These are phyloP conservation scores for Phoeniculus purpureus DNA, from an alignment of 2,797 vertebrate species.

Conservation along the genomic window DNA sequence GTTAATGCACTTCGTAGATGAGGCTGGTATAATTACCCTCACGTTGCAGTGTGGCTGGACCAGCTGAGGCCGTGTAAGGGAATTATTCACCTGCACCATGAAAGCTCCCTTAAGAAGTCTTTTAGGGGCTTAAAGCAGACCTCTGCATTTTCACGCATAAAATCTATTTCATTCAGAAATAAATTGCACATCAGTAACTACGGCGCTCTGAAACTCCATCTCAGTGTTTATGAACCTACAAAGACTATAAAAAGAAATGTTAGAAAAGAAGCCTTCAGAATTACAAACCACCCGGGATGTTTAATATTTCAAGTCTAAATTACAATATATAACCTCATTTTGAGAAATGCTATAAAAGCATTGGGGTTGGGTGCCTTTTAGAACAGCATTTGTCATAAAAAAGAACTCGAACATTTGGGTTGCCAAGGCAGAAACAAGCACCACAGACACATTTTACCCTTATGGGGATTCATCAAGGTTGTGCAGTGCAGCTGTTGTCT, in stretches of 20 bases:
- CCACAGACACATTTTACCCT: slow-evolving; percentile 61
- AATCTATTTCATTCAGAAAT: not conserved
- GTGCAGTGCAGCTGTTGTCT: slow-evolving; percentile 74
- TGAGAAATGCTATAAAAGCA: slow-evolving; percentile 34
- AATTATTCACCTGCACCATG: not conserved
- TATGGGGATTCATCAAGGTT: slow-evolving; percentile 74
- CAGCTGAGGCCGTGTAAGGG: not conserved
- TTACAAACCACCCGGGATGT: slow-evolving; percentile 5
- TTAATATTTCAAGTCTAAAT: slow-evolving; percentile 60
- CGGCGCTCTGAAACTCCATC: slow-evolving; percentile 41
- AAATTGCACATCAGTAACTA: slow-evolving; percentile 47
- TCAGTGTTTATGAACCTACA: slow-evolving; percentile 42
- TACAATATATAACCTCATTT: slow-evolving; percentile 38
- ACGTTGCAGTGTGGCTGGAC: not conserved
- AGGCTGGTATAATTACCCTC: not conserved
- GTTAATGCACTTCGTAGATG: not conserved
- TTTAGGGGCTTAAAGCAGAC: not conserved
- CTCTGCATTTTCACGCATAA: not conserved
- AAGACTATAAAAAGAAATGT: slow-evolving; percentile 23
- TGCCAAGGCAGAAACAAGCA: slow-evolving; percentile 65
- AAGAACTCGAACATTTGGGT: slow-evolving; percentile 53
- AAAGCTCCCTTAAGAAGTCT: not conserved
- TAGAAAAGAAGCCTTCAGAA: slow-evolving; percentile 34
- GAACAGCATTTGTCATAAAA: slow-evolving; percentile 49
- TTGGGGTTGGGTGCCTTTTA: slow-evolving; percentile 14